A percentile compares a stretch with the other conserved stretches of the same genome.
These are phyloP conservation scores for Pygoscelis adeliae DNA, from an alignment of 2,113 vertebrate genomes.

Conservation along the genomic window DNA sequence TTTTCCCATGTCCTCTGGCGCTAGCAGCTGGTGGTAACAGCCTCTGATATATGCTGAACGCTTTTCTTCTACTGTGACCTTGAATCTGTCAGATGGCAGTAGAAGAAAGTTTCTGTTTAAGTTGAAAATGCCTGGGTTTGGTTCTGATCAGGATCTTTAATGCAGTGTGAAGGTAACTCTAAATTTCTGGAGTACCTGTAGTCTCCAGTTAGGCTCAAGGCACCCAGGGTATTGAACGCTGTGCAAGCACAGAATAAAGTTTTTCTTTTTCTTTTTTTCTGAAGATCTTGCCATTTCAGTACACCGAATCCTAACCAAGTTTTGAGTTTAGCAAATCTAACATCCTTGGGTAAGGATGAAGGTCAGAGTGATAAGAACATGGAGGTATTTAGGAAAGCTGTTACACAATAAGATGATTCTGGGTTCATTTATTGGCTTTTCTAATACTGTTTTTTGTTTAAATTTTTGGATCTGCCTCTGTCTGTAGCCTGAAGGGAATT, in stretches of 20 bases:
- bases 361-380: not conserved
- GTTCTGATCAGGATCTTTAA: not conserved
- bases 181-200: not conserved
- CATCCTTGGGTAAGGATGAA: not conserved
- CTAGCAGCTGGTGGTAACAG: not conserved
- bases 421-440: constrained; percentile 3
- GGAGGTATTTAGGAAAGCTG: not conserved
- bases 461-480: not conserved
- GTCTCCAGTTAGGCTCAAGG: not conserved
- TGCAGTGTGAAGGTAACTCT: not conserved
- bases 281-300: not conserved
- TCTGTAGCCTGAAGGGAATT: constrained; percentile 27
- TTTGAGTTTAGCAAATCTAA: not conserved
- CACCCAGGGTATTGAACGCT: not conserved
- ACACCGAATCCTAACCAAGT: not conserved
- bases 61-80: not conserved
- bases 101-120: not conserved
- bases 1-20: not conserved
- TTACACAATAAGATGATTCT: not conserved
- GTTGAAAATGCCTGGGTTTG: not conserved
- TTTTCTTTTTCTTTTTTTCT: not conserved
- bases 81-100: not conserved
- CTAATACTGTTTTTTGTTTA: constrained; percentile 7
- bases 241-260: not conserved
- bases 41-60: not conserved